These are phyloP conservation scores for Falco berigora DNA, from an alignment of 2,797 vertebrate genomes.

Conservation along the genomic window DNA sequence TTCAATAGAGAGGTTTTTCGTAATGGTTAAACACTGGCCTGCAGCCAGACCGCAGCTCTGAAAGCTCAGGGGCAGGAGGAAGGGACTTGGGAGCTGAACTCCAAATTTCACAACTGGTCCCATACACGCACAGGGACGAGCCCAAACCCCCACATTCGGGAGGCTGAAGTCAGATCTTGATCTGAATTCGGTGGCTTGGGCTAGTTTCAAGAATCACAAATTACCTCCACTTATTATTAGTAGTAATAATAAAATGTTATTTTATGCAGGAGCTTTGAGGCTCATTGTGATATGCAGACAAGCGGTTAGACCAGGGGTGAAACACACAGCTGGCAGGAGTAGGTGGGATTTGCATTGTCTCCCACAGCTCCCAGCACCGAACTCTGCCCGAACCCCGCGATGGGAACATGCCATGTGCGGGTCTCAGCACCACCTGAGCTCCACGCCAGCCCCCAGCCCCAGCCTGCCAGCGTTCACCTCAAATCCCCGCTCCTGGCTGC, in stretches of 20 bases:
- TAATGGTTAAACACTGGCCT: neutral
- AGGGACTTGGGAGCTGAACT: neutral
- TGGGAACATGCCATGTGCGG: rapidly evolving
- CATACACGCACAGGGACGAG: neutral
- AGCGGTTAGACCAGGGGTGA: neutral
- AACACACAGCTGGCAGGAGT: neutral
- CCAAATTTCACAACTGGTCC: neutral
- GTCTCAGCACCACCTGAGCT: neutral
- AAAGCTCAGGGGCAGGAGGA: neutral
- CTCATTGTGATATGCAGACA: neutral
- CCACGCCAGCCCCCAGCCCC: neutral
- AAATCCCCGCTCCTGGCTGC: rapidly evolving
- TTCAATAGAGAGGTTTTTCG: neutral
- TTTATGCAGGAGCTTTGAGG: neutral
- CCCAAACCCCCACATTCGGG: neutral
- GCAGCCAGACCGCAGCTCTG: neutral
- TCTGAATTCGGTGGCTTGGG: constrained; percentile 44
- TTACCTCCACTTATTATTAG: constrained; percentile 11
- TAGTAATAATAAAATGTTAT: neutral
- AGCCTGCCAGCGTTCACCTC: neutral
- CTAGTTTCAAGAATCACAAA: constrained; percentile 45
- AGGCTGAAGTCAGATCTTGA: neutral
- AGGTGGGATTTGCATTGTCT: neutral
- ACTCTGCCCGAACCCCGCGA: neutral
- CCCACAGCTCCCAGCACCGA: neutral